phyloP scores from a whole-genome alignment of 2,888 invertebrate genomes.

The Balanococcus diminutus region DNA sequence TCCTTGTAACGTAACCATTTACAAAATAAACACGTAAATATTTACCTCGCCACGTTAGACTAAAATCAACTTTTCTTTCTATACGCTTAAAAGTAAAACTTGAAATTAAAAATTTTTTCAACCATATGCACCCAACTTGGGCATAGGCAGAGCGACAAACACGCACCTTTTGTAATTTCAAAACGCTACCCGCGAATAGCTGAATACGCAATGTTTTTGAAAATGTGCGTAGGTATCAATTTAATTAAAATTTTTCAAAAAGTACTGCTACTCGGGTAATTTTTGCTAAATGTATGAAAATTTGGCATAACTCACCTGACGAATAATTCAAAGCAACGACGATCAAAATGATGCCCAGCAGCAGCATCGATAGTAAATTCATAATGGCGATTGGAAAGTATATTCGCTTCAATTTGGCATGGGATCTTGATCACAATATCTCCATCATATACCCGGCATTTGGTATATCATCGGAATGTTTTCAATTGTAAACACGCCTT shows the following conservation, averaged over 20 bases:
- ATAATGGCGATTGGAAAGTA: neutral
- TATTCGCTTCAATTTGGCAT: neutral
- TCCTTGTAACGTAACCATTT: conserved; percentile 9
- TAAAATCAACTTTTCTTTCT: neutral
- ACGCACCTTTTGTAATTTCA: neutral
- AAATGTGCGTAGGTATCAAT: neutral
- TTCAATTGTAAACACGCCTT: neutral
- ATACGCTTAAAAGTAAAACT: neutral
- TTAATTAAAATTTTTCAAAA: neutral
- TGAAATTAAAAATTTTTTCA: conserved; percentile 7
- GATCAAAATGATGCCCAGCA: conserved; percentile 12
- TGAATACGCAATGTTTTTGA: neutral
- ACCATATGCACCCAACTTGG: neutral
- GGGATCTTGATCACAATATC: neutral
- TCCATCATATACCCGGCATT: neutral
- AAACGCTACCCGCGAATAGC: neutral
- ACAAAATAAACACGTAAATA: neutral
- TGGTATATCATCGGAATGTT: neutral
- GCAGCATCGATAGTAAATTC: conserved; percentile 11
- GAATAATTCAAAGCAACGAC: conserved; percentile 17
- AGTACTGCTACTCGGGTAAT: neutral
- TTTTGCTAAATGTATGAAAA: neutral
- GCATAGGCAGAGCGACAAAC: neutral
- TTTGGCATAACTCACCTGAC: neutral
- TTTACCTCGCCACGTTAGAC: neutral